Evolutionary conservation across 2,888 invertebrate species (phyloP), one percentile per base, ranked within the genome.

Genomic region (Netelia inedita): DNA sequence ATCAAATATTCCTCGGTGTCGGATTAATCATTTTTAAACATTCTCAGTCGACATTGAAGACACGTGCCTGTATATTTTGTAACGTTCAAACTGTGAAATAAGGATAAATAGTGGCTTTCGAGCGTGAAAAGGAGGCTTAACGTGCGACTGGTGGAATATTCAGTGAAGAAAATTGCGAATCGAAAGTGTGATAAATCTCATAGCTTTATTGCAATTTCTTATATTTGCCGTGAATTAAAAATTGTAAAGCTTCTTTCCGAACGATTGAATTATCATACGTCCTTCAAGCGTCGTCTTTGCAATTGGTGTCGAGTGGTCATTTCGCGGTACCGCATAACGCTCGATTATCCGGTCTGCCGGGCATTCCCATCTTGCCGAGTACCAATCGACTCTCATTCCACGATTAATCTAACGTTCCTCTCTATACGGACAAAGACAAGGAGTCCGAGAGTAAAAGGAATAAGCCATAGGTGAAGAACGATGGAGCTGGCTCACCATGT

Each of bases 331-430:
- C 14, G 46, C 61, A 72, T 65, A 75, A 76, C 79, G 83, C 73
- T 83, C 87, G 87, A 84, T 88, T 87, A 85, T 78, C 69, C 79
- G 63, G 75, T 59, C 84, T 79, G 73, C 76, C 73, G 68, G 80
- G 55, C 81, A 80, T 81, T 81, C 82, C 85, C 69, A 21, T 46
- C 66, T 69, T 66, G 16, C 78, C 66, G 11, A 28, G 66, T 50
- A 59, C 46, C 84, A 79, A 76, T 84, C 82, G 87, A 83, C 80
- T 83, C 81, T 63, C 74, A 8, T 75, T 14, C 41, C 21, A 46
- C 86, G 85, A 89, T 89, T 89, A 89, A 88, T 89, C 87, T 88
- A 73, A 74, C 74, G 80, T 85, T 83, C 66, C 79, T 84, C 86
- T 46, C 14, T 46, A 14, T 83, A 69, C 74, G 1, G 69, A 73